A percentile compares a stretch with the other conserved stretches of the same genome.
Evolutionary conservation across 2,113 vertebrate genomes (phyloP).

Genomic region (rabbit (Oryctolagus cuniculus)): mOryCun1.1 NC_091447.1:49142501-49143000

Average conservation of each 20-base stretch:
- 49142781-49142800: neutral
- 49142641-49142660: neutral
- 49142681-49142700: neutral
- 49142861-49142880: neutral
- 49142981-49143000: neutral
- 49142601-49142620: neutral
- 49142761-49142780: neutral
- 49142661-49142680: conserved; percentile 3
- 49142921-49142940: neutral
- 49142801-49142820: neutral
- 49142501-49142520: neutral
- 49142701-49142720: neutral
- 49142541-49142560: neutral
- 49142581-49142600: neutral
- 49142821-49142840: neutral
- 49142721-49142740: neutral
- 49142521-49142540: neutral
- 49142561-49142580: neutral
- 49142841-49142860: neutral
- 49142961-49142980: neutral
- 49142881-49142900: neutral
- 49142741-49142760: neutral
- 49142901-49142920: neutral
- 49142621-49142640: neutral
- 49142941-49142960: neutral